Base-by-base conservation (phyloP, 1,140 invertebrate genomes). In the Conopomorpha cramerella region DNA sequence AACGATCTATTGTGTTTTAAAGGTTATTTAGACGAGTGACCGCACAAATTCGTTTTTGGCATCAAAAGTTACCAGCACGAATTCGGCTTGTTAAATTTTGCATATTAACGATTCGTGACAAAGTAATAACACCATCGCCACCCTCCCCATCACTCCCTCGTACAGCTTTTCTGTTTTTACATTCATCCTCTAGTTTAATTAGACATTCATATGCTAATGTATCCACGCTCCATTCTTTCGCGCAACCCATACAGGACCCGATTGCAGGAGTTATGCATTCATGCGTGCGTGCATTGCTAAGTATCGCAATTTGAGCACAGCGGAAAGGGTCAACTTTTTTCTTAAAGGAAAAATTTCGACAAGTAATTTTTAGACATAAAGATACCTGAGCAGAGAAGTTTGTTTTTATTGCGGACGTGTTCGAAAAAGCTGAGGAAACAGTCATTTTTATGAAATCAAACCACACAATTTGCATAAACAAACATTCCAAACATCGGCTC, bases 171-270 rank as follows among this genome's bases (percentile, higher is more conserved):
- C 40, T 52, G 43, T 55, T 56, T 58, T 56, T 47, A 41, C 52
- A 59, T 59, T 59, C 55, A 59, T 55, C 46, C 39, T 50, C 47
- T 54, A 55, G 49, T 67, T 66, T 72, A 72, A 72, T 72, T 72
- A 76, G 64, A 71, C 60, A 72, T 76, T 76, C 65, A 68, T 71
- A 76, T 72, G 71, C 58, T 72, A 72, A 76, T 76, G 43, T 57
- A 55, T 54, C 56, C 45, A 43, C 53, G 58, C 62, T 67, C 61
- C 58, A 67, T 64, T 62, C 58, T 60, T 64, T 51, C 60, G 39
- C 17, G 55, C 52, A 46, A 55, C 57, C 60, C 53, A 52, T 45
- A 41, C 39, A 27, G 30, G n/a, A 38, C 34, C 29, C 40, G 36
- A 44, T 33, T 36, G 39, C 43, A 46, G 41, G 37, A 51, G 49